Evolutionary conservation across 2,113 vertebrate species (phyloP).

Genomic region (Mormyrus iriodes): DNA sequence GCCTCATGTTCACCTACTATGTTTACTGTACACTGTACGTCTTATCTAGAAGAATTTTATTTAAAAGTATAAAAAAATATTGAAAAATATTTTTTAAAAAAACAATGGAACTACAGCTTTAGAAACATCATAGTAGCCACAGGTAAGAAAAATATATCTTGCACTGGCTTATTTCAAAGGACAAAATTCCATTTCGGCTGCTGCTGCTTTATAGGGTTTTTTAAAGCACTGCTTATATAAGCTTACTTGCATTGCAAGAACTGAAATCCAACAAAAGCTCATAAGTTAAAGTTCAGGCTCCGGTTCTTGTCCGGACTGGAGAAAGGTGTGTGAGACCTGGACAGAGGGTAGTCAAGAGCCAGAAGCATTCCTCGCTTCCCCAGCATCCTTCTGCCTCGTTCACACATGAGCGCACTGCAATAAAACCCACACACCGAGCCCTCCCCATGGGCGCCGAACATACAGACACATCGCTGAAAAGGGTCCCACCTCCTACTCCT

Average conservation of each 20-base stretch:
- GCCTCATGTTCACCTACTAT: neutral
- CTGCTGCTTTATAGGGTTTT: neutral
- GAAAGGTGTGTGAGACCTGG: neutral
- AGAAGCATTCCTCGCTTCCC: neutral
- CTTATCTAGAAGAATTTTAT: neutral
- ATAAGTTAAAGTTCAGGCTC: neutral
- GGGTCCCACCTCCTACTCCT: neutral
- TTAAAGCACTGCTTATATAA: neutral
- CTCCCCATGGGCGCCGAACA: neutral
- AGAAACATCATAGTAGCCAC: neutral
- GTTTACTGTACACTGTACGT: neutral
- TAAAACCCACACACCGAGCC: neutral
- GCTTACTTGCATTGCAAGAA: neutral
- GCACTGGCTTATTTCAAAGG: neutral
- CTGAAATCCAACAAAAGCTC: neutral
- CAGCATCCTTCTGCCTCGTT: neutral
- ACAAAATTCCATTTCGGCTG: neutral
- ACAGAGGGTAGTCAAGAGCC: neutral
- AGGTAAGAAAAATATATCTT: neutral
- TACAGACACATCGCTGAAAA: neutral
- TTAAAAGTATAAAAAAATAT: neutral
- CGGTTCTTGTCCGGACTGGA: neutral
- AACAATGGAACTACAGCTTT: neutral
- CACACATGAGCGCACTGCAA: neutral
- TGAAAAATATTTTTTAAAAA: neutral